Evolutionary conservation across 30 jellyfish, hydroid and myxozoan genomes (phyloP), one percentile per base, ranked within the genome.

Genomic region (Phacellophora camtschatica): DNA sequence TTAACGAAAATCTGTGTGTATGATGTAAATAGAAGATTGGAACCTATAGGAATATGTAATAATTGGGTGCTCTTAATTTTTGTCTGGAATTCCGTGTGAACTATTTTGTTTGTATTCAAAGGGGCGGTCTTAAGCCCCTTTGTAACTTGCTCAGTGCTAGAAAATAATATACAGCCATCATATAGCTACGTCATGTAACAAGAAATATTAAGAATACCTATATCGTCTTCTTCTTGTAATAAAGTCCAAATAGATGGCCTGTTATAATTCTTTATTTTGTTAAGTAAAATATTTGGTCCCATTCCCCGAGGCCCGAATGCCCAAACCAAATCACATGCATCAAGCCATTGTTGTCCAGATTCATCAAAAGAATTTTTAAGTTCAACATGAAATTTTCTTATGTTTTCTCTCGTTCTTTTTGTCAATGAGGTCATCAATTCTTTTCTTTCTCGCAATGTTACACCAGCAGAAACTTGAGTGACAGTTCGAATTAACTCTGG

Each of bases 291-390:
- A 70, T 94, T 94, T 16, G 94, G 88, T 20, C 88, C 90, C 71
- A 66, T 77, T 28, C 97, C 96, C 36, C 95, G 77, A 10, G 99
- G 99, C 18, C 99, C 99, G 45, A 94, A 73, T 0, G 99, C 88
- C 99, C 99, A 94, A 7, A 94, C 83, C 43, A 69, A 33, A 55
- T 85, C 81, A 31, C 77, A 7, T 16, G 94, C 90, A 54, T 56
- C 83, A 25, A 42, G 27, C 97, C 96, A 92, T 45, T 71, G 84
- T 48, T 82, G 62, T 20, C 96, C 98, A 23, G 90, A 58, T 19
- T 32, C 59, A 37, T 63, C 90, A 41, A 92, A 92, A 15, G 64
- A 85, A 25, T 42, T 37, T 24, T 84, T 50, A 72, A 92, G 57
- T 20, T 67, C 80, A 34, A 34, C 46, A 53, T 80, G 73, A 69